Evolutionary conservation across 2,113 vertebrate species (phyloP).

Genomic region (Pardalotus punctatus): DNA sequence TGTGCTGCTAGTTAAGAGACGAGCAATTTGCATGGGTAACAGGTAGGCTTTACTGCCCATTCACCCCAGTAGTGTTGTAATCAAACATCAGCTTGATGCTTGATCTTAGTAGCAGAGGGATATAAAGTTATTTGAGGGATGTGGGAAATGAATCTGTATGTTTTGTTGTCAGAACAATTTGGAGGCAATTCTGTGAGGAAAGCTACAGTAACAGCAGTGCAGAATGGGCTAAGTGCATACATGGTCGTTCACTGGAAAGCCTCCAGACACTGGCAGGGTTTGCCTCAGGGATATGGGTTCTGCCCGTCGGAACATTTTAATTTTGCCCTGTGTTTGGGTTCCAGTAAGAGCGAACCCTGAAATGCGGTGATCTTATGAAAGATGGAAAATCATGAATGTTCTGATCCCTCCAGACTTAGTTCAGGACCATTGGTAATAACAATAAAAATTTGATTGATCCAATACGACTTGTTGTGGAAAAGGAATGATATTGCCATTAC

Average conservation of each 20-base stretch:
- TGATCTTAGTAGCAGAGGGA: not conserved
- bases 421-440: not conserved
- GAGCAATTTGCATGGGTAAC: not conserved
- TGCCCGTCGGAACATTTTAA: not conserved
- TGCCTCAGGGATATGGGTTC: not conserved
- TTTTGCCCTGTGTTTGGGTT: not conserved
- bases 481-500: not conserved
- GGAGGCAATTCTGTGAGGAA: not conserved
- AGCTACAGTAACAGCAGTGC: not conserved
- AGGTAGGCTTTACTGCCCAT: not conserved
- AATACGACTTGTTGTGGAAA: not conserved
- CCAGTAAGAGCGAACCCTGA: not conserved
- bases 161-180: slow-evolving; percentile 14
- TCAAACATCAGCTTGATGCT: not conserved
- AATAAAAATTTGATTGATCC: not conserved
- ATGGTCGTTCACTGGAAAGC: not conserved
- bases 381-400: not conserved
- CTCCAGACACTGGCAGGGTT: not conserved
- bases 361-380: not conserved
- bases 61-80: not conserved
- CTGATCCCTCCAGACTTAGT: not conserved
- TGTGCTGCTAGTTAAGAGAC: not conserved
- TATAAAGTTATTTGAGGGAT: not conserved
- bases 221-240: not conserved
- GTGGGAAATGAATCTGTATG: not conserved